Evolutionary conservation across 2,888 invertebrate genomes (phyloP).

Genomic region (Leucophenga maculata): DNA sequence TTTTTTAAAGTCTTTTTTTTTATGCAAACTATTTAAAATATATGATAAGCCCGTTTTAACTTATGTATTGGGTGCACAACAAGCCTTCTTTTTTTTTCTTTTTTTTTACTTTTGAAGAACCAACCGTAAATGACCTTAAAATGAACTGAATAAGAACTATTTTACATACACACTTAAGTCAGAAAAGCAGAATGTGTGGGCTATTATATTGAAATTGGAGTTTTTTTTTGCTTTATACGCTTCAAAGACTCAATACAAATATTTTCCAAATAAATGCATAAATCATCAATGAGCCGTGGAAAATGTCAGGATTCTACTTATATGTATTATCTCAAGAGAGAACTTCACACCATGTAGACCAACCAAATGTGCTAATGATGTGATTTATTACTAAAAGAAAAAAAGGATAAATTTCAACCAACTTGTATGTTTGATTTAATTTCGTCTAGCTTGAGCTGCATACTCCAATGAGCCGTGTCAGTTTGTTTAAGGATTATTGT

Average conservation of each 20-base stretch:
- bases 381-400: constrained; percentile 14
- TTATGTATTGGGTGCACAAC: constrained; percentile 20
- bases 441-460: not conserved
- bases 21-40: not conserved
- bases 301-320: not conserved
- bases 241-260: constrained; percentile 9
- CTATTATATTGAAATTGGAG: not conserved
- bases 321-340: not conserved
- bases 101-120: not conserved
- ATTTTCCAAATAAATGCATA: constrained; percentile 23
- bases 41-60: not conserved
- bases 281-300: constrained; percentile 22
- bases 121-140: constrained; percentile 21
- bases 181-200: constrained; percentile 18
- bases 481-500: not conserved
- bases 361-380: constrained; percentile 19
- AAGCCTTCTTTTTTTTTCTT: not conserved
- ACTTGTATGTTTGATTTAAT: constrained; percentile 9
- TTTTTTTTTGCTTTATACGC: not conserved
- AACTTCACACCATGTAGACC: constrained; percentile 3
- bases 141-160: constrained; percentile 17
- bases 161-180: not conserved
- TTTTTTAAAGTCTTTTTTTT: constrained; percentile 7
- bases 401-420: constrained; percentile 18
- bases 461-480: constrained; percentile 16